Evolutionary conservation across 2,113 vertebrate species (phyloP), one percentile per base, ranked within the genome.

Genomic region (Phainopepla nitens): DNA sequence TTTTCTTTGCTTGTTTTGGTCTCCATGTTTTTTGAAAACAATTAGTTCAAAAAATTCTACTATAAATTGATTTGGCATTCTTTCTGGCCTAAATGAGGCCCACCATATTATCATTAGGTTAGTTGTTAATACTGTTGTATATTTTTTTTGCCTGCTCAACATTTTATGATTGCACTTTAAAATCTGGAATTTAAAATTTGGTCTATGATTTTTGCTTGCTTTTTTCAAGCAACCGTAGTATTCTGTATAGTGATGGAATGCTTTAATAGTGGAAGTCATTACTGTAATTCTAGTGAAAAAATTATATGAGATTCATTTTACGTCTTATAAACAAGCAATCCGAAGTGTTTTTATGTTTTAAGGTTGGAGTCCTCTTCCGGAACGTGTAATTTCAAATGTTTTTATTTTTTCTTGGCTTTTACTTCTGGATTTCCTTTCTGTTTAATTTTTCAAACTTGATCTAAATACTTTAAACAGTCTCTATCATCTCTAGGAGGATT

Each of bases 1-100:
- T 51, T 94, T 94, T 96, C 71, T 35, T 94, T 96, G 44, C 50
- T 72, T 96, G 49, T 94, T 95, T 94, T 91, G 44, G 31, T 94
- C 24, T 72, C 42, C 47, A 76, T 24, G 14, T 79, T 82, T 96
- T 91, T 71, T 19, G 9, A 71, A 91, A 58, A 78, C 81, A 71
- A 71, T 90, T 90, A 87, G 82, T 89, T 68, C 1, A 60, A 92
- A 86, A 96, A 96, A 92, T 53, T 70, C 27, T 86, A 18, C 33
- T 64, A 17, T 78, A 92, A 75, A 80, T 95, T 7, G 56, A 12
- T 87, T 85, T 85, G 53, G 14, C 15, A 23, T 84, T 97, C 41
- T 78, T 62, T 91, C 24, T 76, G 54, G 9, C n/a, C 92, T 80
- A 18, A 39, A 29, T 60, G 27, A 91, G 28, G 25, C 70, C n/a